These are phyloP conservation scores for Ceratoteleas bidentatus DNA, from an alignment of 1,140 invertebrate species.

Conservation along the genomic window DNA sequence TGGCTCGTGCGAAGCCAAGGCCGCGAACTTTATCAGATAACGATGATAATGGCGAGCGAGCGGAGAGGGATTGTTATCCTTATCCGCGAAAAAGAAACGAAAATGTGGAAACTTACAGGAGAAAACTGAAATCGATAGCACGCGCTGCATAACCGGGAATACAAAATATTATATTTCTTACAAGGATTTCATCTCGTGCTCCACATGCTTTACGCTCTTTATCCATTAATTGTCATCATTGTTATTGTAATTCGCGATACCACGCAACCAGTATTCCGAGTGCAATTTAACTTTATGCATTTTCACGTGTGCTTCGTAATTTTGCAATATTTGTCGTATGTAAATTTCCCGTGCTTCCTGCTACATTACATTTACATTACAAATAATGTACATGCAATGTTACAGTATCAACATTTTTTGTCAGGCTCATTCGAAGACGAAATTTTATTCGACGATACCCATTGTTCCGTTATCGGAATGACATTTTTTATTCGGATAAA, in stretches of 20 bases:
- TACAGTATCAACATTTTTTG: no score
- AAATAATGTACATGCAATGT: no score
- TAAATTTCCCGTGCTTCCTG: no score
- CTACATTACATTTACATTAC: no score
- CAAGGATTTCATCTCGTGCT: slow-evolving; percentile 15
- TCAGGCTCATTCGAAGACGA: no score
- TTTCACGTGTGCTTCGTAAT: no score
- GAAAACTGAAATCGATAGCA: slow-evolving; percentile 40
- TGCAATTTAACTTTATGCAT: no score
- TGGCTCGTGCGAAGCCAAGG: slow-evolving; percentile 10
- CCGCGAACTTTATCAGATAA: slow-evolving; percentile 39
- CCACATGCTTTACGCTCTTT: neutral
- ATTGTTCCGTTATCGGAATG: no score
- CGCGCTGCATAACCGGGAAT: slow-evolving; percentile 18
- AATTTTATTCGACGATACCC: no score
- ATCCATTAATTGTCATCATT: neutral
- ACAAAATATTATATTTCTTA: slow-evolving; percentile 30
- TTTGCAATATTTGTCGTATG: no score
- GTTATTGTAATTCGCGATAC: neutral
- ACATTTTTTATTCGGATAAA: no score
- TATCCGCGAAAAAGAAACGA: slow-evolving; percentile 49
- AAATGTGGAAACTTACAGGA: slow-evolving; percentile 30
- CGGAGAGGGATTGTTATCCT: slow-evolving; percentile 40
- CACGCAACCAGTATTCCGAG: no score
- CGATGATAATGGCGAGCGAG: slow-evolving; percentile 37